These are phyloP conservation scores for Turnix velox DNA, from an alignment of 2,113 vertebrate genomes.

Conservation along the genomic window DNA sequence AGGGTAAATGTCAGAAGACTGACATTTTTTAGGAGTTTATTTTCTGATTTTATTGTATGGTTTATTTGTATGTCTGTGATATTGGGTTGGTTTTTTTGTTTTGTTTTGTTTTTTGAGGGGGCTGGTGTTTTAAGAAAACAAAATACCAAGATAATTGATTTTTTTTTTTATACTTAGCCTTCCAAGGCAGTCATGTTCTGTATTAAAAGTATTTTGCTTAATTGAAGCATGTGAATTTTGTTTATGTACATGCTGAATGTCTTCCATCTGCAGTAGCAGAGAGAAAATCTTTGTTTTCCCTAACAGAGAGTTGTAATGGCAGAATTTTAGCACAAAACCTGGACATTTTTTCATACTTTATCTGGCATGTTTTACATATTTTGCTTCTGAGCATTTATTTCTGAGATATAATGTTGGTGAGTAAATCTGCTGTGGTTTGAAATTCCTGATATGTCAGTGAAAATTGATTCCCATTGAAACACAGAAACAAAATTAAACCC, in stretches of 20 bases:
- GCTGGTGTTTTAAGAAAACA: background rate
- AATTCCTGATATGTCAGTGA: background rate
- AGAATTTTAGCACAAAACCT: background rate
- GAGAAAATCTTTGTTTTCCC: background rate
- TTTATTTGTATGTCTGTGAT: background rate
- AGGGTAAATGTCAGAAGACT: background rate
- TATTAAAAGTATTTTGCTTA: background rate
- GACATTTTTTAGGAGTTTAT: no score
- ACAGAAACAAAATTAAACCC: no score
- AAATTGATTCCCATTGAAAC: no score
- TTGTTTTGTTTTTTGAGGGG: rapidly evolving
- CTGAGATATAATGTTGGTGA: background rate
- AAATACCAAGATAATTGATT: background rate
- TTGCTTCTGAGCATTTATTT: background rate
- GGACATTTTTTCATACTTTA: background rate
- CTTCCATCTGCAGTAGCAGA: background rate
- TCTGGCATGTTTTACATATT: background rate
- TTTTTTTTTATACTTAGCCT: background rate
- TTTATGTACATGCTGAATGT: background rate
- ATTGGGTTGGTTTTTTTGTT: background rate
- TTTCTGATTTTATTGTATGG: background rate
- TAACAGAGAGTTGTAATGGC: background rate
- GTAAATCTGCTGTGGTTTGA: background rate
- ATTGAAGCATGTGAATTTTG: background rate
- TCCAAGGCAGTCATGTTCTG: background rate